Evolutionary conservation across 2,113 vertebrate genomes (phyloP), one percentile per base, ranked within the genome.

Genomic region (Nannospalax galili): DNA sequence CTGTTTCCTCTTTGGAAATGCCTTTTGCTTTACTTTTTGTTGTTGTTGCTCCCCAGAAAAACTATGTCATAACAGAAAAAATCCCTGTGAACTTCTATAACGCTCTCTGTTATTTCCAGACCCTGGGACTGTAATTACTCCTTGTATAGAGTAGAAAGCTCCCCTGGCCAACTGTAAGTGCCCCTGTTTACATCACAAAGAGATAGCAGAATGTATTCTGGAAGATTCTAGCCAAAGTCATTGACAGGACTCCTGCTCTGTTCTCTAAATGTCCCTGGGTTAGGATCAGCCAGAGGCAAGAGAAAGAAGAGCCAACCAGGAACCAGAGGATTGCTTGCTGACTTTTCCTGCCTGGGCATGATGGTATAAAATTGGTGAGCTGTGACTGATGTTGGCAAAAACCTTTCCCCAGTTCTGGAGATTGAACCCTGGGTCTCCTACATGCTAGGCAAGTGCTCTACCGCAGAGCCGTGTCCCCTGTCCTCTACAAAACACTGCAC

Each of bases 1-100:
- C 84, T 91, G 90, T 97, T 98, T 97, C 92, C 93, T 95, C 88
- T 94, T 90, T 95, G 85, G 88, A 97, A 96, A 96, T 95, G 93
- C 90, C 92, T 96, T 92, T 93, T 79, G 82, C 73, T 40, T 93
- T 95, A 84, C 56, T 86, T 30, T 81, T 60, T 40, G 20, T 22
- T 22, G 45, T 22, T 64, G 42, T 14, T 16, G n/a, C 7, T 37
- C 11, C 30, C 42, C 67, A 96, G 32, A 84, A 93, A 91, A 95
- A 97, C 75, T 40, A 40, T 0, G 12, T 52, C 65, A 95, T 89
- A 96, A 60, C 86, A 97, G 89, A 93, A 98, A n/a, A 96, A 96
- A 95, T 65, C 48, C 88, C 30, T 95, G 95, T 93, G 88, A 96
- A 95, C 81, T 90, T 95, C 64, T 90, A 48, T 65, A 97, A 96